Percentiles rank a stretch among this genome's conserved stretches.
Conservation (phyloP, 2,797 vertebrate species). For the Poeciliopsis gracilis region DNA sequence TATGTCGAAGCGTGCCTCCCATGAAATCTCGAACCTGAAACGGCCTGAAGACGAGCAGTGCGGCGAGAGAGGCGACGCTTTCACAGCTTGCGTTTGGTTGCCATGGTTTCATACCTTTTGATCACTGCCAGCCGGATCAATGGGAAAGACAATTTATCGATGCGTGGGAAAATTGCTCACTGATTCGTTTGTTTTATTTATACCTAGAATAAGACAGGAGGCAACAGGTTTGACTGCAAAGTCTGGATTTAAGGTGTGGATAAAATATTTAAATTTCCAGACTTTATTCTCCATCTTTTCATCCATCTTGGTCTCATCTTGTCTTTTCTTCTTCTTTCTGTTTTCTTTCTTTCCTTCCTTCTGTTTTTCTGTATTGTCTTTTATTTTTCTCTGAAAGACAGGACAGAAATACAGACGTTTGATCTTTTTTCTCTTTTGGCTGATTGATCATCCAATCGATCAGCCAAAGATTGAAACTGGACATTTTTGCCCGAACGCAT, state of each 20-base stretch:
- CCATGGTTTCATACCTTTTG: conserved; percentile 29
- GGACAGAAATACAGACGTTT: too few relatives aligned
- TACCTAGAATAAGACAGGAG: not conserved
- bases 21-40: conserved; percentile 26
- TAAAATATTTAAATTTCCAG: not conserved
- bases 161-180: not conserved
- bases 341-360: not conserved
- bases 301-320: not conserved
- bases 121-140: conserved; percentile 1
- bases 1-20: conserved; percentile 22
- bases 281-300: not conserved
- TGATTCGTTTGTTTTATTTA: not conserved
- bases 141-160: not conserved
- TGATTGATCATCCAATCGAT: not conserved
- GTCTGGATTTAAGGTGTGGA: not conserved
- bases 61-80: conserved; percentile 26
- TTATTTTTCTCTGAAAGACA: not conserved
- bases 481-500: not conserved
- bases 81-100: conserved; percentile 27
- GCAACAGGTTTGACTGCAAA: not conserved
- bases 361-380: not conserved
- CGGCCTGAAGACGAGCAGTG: conserved; percentile 31
- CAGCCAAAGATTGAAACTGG: not conserved
- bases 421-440: not conserved
- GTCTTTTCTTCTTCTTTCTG: not conserved